phyloP scores from a whole-genome alignment of 2,113 vertebrate species.

The Egretta garzetta region DNA sequence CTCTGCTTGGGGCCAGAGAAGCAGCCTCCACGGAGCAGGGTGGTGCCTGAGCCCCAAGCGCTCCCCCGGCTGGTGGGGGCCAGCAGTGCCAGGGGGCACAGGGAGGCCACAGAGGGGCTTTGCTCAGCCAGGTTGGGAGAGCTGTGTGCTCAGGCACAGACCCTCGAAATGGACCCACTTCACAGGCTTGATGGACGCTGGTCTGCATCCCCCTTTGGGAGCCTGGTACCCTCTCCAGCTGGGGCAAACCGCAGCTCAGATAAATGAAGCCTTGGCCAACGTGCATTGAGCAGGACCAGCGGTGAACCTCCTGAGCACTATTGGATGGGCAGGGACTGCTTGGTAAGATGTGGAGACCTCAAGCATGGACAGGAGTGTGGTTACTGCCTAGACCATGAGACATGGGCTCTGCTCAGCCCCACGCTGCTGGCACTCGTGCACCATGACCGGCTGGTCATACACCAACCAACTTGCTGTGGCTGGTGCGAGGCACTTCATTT shows the following conservation, averaged over 20 bases:
- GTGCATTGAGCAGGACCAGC: background rate
- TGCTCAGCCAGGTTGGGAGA: background rate
- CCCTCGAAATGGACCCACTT: background rate
- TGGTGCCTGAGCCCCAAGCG: rapidly evolving
- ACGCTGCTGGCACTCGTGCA: rapidly evolving
- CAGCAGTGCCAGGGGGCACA: background rate
- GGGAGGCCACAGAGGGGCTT: background rate
- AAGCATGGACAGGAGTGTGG: background rate
- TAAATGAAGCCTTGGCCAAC: background rate
- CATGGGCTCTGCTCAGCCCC: background rate
- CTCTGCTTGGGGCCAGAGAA: background rate
- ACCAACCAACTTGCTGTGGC: background rate
- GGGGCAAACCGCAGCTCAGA: background rate
- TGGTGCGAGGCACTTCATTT: background rate
- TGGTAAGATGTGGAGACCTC: background rate
- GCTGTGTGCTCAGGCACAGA: background rate
- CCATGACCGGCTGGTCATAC: rapidly evolving
- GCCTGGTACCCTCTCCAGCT: background rate
- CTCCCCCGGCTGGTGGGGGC: background rate
- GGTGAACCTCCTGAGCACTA: background rate
- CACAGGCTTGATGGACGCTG: rapidly evolving
- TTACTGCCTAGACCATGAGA: background rate
- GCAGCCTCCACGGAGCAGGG: background rate
- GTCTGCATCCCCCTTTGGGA: background rate
- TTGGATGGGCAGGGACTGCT: background rate